Percentiles rank a stretch among this genome's conserved stretches.
Conservation (phyloP, 2,113 vertebrate genomes). For the Blennius ocellaris region DNA sequence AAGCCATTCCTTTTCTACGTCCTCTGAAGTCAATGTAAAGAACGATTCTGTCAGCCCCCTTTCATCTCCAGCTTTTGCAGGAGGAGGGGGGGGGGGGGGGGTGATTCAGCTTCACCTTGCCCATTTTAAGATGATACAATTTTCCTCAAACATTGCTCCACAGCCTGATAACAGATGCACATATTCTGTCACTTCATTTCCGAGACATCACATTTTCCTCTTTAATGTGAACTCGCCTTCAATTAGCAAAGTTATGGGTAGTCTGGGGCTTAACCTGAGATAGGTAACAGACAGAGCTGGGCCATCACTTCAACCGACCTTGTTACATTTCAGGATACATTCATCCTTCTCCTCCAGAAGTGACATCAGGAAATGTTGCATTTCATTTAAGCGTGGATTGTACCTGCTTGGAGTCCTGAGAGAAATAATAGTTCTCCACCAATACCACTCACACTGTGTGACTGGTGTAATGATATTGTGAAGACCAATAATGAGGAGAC, state of each 20-base stretch:
- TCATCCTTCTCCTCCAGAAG: slow-evolving; percentile 17
- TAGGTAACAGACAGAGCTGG: slow-evolving; percentile 9
- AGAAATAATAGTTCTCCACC: slow-evolving; percentile 67
- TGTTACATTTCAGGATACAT: slow-evolving; percentile 16
- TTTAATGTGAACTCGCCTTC: slow-evolving; percentile 32
- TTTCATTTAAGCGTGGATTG: slow-evolving; percentile 58
- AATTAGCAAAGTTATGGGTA: slow-evolving; percentile 62
- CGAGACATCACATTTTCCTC: slow-evolving; percentile 25
- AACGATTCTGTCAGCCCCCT: slow-evolving; percentile 59
- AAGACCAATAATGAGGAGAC: slow-evolving; percentile 49
- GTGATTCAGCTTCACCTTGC: slow-evolving; percentile 15
- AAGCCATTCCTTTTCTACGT: slow-evolving; percentile 71
- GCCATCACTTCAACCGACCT: slow-evolving; percentile 35
- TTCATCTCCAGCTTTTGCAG: slow-evolving; percentile 31
- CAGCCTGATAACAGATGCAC: slow-evolving; percentile 51
- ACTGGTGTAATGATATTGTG: slow-evolving; percentile 55
- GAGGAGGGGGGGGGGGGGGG: slow-evolving; percentile 19
- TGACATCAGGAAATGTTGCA: slow-evolving; percentile 43
- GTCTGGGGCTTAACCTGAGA: slow-evolving; percentile 55
- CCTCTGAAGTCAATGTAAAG: slow-evolving; percentile 74
- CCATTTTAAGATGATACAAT: slow-evolving; percentile 47
- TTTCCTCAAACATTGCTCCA: slow-evolving; percentile 40
- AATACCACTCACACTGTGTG: slow-evolving; percentile 70
- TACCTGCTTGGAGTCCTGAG: slow-evolving; percentile 67
- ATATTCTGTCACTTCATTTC: slow-evolving; percentile 45